phyloP scores from a whole-genome alignment of 2,797 vertebrate genomes.

The Benthosema pterotum region DNA sequence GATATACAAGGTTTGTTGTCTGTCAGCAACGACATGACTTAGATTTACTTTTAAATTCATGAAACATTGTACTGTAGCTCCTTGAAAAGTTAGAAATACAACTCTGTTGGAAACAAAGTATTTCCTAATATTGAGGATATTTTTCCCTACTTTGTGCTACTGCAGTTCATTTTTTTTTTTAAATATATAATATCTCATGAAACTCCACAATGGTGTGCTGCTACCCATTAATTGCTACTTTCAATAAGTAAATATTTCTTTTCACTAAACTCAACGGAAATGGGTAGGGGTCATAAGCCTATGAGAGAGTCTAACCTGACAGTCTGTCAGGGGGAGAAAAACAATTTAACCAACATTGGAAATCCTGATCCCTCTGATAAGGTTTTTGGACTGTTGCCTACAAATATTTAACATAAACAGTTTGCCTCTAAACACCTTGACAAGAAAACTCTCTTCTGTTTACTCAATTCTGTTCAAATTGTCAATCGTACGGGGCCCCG shows the following conservation, averaged over 20 bases:
- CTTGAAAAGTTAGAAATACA: too few relatives aligned
- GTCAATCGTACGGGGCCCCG: too few relatives aligned
- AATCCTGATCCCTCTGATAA: not conserved
- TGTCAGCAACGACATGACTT: too few relatives aligned
- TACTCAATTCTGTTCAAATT: too few relatives aligned
- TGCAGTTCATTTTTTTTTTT: too few relatives aligned
- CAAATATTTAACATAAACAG: not conserved
- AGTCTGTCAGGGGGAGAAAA: not conserved
- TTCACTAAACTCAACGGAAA: not conserved
- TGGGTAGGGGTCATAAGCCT: not conserved
- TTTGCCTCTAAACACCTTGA: not conserved
- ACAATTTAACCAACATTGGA: not conserved
- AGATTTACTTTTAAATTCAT: too few relatives aligned
- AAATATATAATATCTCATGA: too few relatives aligned
- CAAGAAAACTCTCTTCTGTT: too few relatives aligned
- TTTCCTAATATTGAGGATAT: not conserved
- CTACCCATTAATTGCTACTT: not conserved
- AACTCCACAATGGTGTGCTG: not conserved
- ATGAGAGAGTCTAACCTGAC: too few relatives aligned
- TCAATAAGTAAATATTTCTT: not conserved
- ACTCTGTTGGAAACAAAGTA: not conserved
- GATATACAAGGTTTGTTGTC: too few relatives aligned
- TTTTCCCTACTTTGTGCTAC: too few relatives aligned
- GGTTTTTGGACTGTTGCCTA: not conserved
- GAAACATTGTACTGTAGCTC: too few relatives aligned